Evolutionary conservation across 2,888 invertebrate species (phyloP), one percentile per base, ranked within the genome.

Genomic region (Nomada flava): DNA sequence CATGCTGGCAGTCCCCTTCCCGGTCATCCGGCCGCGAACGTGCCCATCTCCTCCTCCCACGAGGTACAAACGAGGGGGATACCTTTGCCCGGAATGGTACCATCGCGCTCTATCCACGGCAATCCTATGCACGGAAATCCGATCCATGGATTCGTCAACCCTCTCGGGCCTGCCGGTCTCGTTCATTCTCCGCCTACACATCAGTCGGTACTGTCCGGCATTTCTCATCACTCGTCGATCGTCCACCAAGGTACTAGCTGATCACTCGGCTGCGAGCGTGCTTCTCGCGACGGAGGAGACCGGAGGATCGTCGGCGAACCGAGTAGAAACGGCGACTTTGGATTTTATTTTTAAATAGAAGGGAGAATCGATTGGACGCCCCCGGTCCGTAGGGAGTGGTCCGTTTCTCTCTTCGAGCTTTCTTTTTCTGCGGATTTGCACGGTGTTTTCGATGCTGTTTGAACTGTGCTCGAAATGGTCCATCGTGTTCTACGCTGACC

Each of bases 71-170:
- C 90, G 57, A 89, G 92, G 55, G 93, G 93, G 72, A 93, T 93
- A 82, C 93, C 93, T n/a, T 69, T 93, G 79, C 92, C 93, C 3
- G 93, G 93, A 84, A 93, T 93, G 92, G 93, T 92, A 69, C 90
- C 89, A 50, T 77, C 87, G 76, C 90, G 89, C 72, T 85, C 90
- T 79, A 87, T 90, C 53, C 90, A 90, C 71, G 84, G 85, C 47
- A 90, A 86, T 85, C 90, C 91, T 3, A 80, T 91, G 77, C 93
- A 92, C 77, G 86, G 88, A 57, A 92, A 90, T 84, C 89, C 92
- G 23, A 89, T 91, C 79, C 93, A 93, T 82, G 93, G 93, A 50
- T 93, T 93, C 84, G 91, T 93, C 82, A 93, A 93, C 87, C 93
- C 93, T 50, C 91, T 93, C 75, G 93, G 92, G 52, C 92, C 92